These are phyloP conservation scores for Bactericera cockerelli DNA, from an alignment of 1,140 invertebrate genomes.

Conservation along the genomic window DNA sequence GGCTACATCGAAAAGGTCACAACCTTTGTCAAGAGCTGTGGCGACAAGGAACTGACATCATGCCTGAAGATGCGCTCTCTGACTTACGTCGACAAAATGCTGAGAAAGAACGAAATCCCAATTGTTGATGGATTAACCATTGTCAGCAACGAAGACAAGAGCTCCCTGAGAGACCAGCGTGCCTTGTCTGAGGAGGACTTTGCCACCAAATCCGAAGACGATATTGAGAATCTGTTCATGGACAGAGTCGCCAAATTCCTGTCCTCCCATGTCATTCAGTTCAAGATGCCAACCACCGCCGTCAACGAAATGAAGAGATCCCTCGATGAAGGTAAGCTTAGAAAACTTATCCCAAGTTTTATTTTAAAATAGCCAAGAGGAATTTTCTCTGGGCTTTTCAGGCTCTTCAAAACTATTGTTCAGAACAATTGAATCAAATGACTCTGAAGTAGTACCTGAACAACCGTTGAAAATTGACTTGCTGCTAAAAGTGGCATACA, in stretches of 20 bases:
- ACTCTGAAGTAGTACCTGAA: too few species aligned
- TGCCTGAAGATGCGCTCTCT: slow-evolving; percentile 52
- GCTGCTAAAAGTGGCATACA: too few species aligned
- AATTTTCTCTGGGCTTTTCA: too few species aligned
- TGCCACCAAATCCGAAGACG: slow-evolving; percentile 40
- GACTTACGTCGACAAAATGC: slow-evolving; percentile 43
- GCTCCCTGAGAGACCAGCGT: slow-evolving; percentile 24
- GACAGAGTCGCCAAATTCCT: slow-evolving; percentile 56
- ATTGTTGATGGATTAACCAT: slow-evolving; percentile 51
- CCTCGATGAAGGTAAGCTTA: slow-evolving; percentile 38
- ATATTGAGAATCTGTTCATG: slow-evolving; percentile 56
- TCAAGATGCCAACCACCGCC: slow-evolving; percentile 35
- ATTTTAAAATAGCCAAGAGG: too few species aligned
- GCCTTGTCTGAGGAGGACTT: slow-evolving; percentile 39
- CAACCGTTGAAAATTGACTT: too few species aligned
- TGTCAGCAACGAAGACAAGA: slow-evolving; percentile 38
- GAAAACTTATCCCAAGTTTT: too few species aligned
- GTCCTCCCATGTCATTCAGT: slow-evolving; percentile 55
- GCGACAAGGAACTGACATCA: slow-evolving; percentile 46
- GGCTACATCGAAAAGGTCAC: slow-evolving; percentile 36
- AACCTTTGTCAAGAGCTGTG: slow-evolving; percentile 46
- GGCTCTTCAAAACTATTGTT: too few species aligned
- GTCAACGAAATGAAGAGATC: slow-evolving; percentile 49
- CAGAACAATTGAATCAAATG: too few species aligned
- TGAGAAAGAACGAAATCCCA: slow-evolving; percentile 35